Percentiles rank a stretch among this genome's conserved stretches.
Evolutionary conservation across 2,113 vertebrate genomes (phyloP).

Genomic region (Daubentonia madagascariensis): DNA sequence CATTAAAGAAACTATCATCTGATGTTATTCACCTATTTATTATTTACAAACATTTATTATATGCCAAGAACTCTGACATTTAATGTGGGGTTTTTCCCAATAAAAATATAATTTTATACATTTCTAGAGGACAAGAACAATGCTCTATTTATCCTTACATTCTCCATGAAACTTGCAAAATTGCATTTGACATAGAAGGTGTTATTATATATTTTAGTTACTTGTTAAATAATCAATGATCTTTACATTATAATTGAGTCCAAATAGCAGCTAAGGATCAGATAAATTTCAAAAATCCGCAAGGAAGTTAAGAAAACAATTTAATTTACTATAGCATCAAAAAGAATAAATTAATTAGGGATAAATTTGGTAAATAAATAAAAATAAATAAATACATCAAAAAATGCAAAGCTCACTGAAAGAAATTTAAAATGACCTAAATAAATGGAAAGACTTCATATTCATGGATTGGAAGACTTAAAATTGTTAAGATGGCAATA

Average conservation of each 20-base stretch:
- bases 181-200: neutral
- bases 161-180: neutral
- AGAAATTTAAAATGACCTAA: neutral
- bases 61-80: neutral
- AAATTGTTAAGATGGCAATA: neutral
- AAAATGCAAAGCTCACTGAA: neutral
- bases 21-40: neutral
- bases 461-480: neutral
- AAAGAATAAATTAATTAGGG: neutral
- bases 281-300: neutral
- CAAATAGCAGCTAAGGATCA: neutral
- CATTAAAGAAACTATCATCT: neutral
- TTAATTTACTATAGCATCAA: neutral
- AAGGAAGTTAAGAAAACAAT: neutral
- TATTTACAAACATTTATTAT: neutral
- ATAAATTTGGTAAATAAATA: neutral
- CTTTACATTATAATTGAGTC: neutral
- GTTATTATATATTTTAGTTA: neutral
- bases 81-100: neutral
- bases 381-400: neutral
- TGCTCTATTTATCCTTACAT: neutral
- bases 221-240: neutral
- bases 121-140: neutral
- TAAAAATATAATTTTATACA: neutral
- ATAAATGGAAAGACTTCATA: neutral